Percentiles rank a stretch among this genome's conserved stretches.
These are phyloP conservation scores for Microplitis deprimator DNA, from an alignment of 2,888 invertebrate genomes.

Conservation along the genomic window DNA sequence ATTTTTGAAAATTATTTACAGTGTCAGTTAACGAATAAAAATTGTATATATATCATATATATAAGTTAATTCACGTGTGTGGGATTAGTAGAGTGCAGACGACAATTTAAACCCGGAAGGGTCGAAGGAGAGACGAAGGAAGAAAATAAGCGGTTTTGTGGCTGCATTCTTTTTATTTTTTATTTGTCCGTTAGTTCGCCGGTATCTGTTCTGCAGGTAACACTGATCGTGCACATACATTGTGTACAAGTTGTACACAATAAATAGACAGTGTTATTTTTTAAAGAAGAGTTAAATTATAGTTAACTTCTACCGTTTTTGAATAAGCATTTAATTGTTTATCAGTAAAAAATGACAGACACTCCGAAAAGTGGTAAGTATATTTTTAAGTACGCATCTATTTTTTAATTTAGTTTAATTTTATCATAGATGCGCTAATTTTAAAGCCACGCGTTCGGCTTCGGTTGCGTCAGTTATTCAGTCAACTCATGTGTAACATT, in stretches of 20 bases:
- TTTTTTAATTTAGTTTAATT: neutral
- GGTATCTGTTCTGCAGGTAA: neutral
- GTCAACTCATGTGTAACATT: neutral
- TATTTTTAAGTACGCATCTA: neutral
- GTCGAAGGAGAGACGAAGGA: neutral
- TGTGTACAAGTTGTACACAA: neutral
- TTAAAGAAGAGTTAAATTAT: neutral
- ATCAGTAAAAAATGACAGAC: neutral
- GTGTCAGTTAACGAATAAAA: no score
- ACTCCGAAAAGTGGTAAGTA: conserved; percentile 12
- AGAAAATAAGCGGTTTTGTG: neutral
- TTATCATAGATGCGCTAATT: neutral
- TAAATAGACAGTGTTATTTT: neutral
- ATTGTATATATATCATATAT: no score
- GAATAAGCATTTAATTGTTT: neutral
- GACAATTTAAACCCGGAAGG: neutral
- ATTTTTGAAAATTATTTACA: no score
- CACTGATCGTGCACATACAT: neutral
- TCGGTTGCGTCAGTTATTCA: neutral
- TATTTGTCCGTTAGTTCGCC: neutral
- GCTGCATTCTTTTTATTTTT: neutral
- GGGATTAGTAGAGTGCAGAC: neutral
- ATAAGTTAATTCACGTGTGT: neutral
- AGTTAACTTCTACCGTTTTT: neutral
- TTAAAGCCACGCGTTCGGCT: conserved; percentile 15